Evolutionary conservation across 2,888 invertebrate species (phyloP).

Genomic region (Erannis defoliaria): DNA sequence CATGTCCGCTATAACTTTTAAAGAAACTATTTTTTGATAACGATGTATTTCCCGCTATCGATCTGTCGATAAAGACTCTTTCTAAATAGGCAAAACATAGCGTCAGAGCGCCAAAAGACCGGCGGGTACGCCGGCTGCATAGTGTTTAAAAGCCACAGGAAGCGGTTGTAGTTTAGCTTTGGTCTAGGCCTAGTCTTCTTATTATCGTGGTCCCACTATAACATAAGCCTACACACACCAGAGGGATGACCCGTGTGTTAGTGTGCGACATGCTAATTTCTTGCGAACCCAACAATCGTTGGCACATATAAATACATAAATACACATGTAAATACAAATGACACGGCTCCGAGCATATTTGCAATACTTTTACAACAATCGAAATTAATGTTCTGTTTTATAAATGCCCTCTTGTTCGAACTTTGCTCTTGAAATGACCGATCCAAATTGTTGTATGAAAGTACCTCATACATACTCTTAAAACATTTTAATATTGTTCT

Average conservation of each 20-base stretch:
- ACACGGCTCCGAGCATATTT: slow-evolving; percentile 53
- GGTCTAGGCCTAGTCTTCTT: no score
- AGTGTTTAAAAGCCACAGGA: no score
- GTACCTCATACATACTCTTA: background rate
- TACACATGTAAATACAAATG: slow-evolving; percentile 48
- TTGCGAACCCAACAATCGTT: slow-evolving; percentile 65
- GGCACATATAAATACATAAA: slow-evolving; percentile 47
- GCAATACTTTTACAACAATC: slow-evolving; percentile 55
- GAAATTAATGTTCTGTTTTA: slow-evolving; percentile 42
- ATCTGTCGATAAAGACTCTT: no score
- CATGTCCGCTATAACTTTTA: no score
- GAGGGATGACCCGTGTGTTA: slow-evolving; percentile 45
- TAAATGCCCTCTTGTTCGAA: slow-evolving; percentile 41
- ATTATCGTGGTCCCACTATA: slow-evolving; percentile 28
- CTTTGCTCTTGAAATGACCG: slow-evolving; percentile 37
- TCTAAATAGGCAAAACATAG: no score
- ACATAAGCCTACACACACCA: slow-evolving; percentile 36
- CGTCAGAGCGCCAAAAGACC: no score
- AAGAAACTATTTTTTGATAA: no score
- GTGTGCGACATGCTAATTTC: slow-evolving; percentile 76
- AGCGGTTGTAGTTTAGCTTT: no score
- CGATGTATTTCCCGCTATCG: no score
- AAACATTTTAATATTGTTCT: background rate
- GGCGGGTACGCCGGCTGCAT: no score
- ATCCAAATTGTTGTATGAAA: slow-evolving; percentile 6